Conservation (phyloP, 2,797 vertebrate genomes). For the Gallinago stenura region DNA sequence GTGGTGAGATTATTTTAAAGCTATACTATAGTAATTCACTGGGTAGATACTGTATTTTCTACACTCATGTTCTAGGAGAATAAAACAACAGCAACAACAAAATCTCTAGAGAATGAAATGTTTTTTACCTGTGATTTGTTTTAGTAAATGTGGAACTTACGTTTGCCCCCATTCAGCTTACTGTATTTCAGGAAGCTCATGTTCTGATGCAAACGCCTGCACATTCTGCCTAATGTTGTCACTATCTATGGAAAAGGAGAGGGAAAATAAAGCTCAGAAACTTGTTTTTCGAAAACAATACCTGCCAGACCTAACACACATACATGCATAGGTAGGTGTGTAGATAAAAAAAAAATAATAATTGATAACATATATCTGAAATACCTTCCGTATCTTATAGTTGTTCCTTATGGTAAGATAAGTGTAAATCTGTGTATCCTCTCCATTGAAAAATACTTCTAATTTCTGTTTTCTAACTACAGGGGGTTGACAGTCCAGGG, state of each 20-base stretch:
- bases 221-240: neutral
- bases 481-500: neutral
- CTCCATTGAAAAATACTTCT: neutral
- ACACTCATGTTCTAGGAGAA: neutral
- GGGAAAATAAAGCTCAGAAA: neutral
- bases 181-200: neutral
- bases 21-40: neutral
- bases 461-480: neutral
- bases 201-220: rapidly evolving
- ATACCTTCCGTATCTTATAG: neutral
- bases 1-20: neutral
- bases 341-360: neutral
- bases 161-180: neutral
- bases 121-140: neutral
- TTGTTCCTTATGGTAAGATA: neutral
- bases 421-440: neutral
- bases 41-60: neutral
- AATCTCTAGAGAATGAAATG: neutral
- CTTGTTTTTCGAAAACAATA: neutral
- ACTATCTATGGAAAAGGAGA: neutral
- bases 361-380: neutral
- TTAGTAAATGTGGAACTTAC: neutral
- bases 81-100: neutral
- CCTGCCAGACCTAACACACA: neutral
- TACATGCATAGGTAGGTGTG: neutral